Percentiles rank a stretch among this genome's conserved stretches.
phyloP scores from a whole-genome alignment of 92 coral and sea anemone species.

The Meandrina meandrites region DNA sequence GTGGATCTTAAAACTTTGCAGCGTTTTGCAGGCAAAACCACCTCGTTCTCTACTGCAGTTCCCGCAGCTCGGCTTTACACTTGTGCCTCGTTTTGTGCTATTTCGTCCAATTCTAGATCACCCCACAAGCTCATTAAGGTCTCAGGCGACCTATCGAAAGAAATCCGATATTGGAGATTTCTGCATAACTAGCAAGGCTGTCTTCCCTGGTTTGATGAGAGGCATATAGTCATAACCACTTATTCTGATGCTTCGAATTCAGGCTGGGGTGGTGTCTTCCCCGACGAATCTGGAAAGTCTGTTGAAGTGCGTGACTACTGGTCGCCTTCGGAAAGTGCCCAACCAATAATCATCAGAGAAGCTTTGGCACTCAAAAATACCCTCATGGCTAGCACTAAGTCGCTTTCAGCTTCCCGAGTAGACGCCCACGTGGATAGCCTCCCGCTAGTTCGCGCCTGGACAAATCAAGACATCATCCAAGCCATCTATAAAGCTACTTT shows the following conservation, averaged over 20 bases:
- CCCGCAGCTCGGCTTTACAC: constrained; percentile 56
- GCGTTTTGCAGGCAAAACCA: constrained; percentile 64
- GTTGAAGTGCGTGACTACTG: constrained; percentile 60
- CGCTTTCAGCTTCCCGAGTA: constrained; percentile 53
- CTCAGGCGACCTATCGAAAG: constrained; percentile 36
- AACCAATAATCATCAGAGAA: constrained; percentile 64
- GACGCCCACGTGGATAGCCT: constrained; percentile 66
- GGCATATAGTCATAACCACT: constrained; percentile 48
- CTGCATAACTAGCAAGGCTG: constrained; percentile 61
- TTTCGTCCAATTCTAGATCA: no score
- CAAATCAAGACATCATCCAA: constrained; percentile 39
- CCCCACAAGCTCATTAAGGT: constrained; percentile 14
- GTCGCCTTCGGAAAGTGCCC: constrained; percentile 25
- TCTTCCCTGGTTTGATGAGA: constrained; percentile 68
- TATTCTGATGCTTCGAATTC: constrained; percentile 70
- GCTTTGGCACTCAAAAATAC: constrained; percentile 65
- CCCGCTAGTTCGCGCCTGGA: constrained; percentile 64
- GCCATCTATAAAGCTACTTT: constrained; percentile 22
- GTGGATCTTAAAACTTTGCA: constrained; percentile 44
- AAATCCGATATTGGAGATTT: constrained; percentile 59
- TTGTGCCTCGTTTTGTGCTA: constrained; percentile 26
- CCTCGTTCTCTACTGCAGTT: constrained; percentile 67
- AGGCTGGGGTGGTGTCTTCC: constrained; percentile 68
- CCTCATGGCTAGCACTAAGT: constrained; percentile 38
- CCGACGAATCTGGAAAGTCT: constrained; percentile 39